phyloP scores from a whole-genome alignment of 2,888 invertebrate genomes.

The Arctia plantaginis region DNA sequence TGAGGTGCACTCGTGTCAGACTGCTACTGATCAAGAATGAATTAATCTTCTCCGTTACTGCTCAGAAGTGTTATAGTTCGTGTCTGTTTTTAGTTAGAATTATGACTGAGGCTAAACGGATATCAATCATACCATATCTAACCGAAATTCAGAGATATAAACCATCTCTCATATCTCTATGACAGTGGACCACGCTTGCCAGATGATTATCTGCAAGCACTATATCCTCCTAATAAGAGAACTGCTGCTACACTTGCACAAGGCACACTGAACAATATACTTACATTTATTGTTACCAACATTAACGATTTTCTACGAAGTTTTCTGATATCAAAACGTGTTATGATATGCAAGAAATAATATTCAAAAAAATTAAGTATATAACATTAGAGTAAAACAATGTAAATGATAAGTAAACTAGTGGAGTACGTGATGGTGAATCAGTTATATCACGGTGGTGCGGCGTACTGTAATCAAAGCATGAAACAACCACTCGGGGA shows the following conservation, averaged over 20 bases:
- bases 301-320: not conserved
- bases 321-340: conserved; percentile 3
- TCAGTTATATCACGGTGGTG: conserved; percentile 50
- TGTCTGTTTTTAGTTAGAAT: too few species aligned
- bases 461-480: conserved; percentile 53
- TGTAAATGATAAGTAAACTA: conserved; percentile 52
- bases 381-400: conserved; percentile 37
- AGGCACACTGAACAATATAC: too few species aligned
- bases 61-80: too few species aligned
- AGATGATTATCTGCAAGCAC: not conserved
- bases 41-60: too few species aligned
- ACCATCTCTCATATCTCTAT: not conserved
- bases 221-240: not conserved
- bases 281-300: not conserved
- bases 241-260: not conserved
- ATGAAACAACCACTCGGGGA: conserved; percentile 58
- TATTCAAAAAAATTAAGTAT: conserved; percentile 41
- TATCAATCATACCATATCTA: not conserved
- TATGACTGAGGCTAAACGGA: too few species aligned
- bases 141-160: not conserved
- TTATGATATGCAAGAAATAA: conserved; percentile 6
- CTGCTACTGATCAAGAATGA: too few species aligned
- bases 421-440: conserved; percentile 44
- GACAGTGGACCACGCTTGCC: not conserved
- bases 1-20: too few species aligned